These are phyloP conservation scores for Zeuzera pyrina DNA, from an alignment of 2,888 invertebrate species.

Conservation along the genomic window DNA sequence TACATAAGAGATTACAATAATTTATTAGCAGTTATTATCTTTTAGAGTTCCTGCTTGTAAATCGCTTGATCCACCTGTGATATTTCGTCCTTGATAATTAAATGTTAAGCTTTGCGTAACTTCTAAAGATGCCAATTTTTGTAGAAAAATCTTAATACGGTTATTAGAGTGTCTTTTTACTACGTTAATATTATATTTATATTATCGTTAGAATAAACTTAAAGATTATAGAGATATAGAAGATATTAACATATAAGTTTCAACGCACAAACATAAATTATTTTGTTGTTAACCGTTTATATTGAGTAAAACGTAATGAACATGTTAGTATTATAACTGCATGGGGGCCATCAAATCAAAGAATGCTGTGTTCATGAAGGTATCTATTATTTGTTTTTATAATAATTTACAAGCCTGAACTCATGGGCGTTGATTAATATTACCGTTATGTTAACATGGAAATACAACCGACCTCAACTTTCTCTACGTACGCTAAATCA, in stretches of 20 bases:
- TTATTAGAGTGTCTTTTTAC: slow-evolving; percentile 45
- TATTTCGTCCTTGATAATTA: slow-evolving; percentile 46
- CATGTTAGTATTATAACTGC: slow-evolving; percentile 39
- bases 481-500: too few relatives aligned
- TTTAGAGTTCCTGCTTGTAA: slow-evolving; percentile 66
- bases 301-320: slow-evolving; percentile 3
- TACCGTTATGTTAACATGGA: too few relatives aligned
- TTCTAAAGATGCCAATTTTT: slow-evolving; percentile 44
- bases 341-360: slow-evolving; percentile 68
- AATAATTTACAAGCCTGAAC: slow-evolving; percentile 6
- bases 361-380: slow-evolving; percentile 48
- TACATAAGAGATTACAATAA: slow-evolving; percentile 25
- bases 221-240: slow-evolving; percentile 23
- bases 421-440: too few relatives aligned
- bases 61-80: slow-evolving; percentile 67
- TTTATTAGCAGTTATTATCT: slow-evolving; percentile 35
- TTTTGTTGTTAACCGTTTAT: slow-evolving; percentile 6
- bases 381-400: slow-evolving; percentile 23
- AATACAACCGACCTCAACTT: too few relatives aligned
- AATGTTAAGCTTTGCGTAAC: slow-evolving; percentile 40
- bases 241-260: slow-evolving; percentile 18
- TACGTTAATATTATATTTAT: slow-evolving; percentile 31
- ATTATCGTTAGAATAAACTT: slow-evolving; percentile 20
- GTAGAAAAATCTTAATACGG: slow-evolving; percentile 27
- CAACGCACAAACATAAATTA: slow-evolving; percentile 23